phyloP scores from a whole-genome alignment of 2,888 invertebrate species.

The Listrodromus nycthemerus region DNA sequence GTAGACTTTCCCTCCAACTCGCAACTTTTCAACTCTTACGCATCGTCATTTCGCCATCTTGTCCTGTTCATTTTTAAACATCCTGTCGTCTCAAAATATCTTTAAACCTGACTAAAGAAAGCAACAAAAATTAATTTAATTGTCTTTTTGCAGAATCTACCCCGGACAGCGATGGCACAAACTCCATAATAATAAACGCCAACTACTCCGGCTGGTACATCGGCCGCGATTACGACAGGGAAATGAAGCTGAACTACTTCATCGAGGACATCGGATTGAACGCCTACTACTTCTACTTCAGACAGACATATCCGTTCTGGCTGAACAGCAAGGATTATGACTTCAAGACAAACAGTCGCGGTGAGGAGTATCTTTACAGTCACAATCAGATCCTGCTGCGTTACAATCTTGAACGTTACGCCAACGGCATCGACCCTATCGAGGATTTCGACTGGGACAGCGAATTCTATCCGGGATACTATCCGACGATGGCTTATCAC shows the following conservation, averaged over 20 bases:
- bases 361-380: constrained; percentile 84
- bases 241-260: constrained; percentile 88
- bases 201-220: constrained; percentile 87
- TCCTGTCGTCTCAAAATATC: too few species aligned
- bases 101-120: too few species aligned
- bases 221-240: constrained; percentile 85
- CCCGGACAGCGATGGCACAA: constrained; percentile 79
- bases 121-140: not conserved
- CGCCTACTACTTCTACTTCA: constrained; percentile 88
- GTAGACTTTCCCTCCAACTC: too few species aligned
- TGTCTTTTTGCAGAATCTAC: constrained; percentile 69
- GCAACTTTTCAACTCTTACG: too few species aligned
- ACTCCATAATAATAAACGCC: constrained; percentile 85
- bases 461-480: constrained; percentile 86
- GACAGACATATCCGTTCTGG: constrained; percentile 88
- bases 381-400: constrained; percentile 85
- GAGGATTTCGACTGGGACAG: constrained; percentile 85
- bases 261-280: constrained; percentile 90
- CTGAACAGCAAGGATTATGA: constrained; percentile 86
- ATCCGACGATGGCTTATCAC: constrained; percentile 86
- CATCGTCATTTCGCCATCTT: too few species aligned
- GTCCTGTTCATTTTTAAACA: too few species aligned
- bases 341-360: constrained; percentile 83
- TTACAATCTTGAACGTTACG: constrained; percentile 86
- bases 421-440: constrained; percentile 85